These are phyloP conservation scores for Alcis repandata DNA, from an alignment of 2,888 invertebrate species.

Conservation along the genomic window DNA sequence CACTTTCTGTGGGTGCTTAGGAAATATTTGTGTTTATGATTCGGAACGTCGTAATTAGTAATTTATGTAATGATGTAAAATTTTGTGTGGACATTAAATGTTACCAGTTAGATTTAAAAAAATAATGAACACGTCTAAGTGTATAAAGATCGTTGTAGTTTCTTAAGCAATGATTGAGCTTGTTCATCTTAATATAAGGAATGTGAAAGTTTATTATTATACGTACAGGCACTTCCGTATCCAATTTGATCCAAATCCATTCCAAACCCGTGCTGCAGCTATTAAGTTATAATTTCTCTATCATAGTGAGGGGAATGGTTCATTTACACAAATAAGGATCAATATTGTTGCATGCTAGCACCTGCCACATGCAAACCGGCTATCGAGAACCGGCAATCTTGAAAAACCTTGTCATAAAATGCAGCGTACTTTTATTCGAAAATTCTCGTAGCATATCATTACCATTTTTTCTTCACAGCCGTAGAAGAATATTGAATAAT, in stretches of 20 bases:
- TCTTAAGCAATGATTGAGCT: no score
- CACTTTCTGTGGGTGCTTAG: slow-evolving; percentile 8
- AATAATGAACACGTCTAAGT: no score
- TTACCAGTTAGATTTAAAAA: neutral
- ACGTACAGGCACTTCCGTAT: no score
- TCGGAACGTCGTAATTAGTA: neutral
- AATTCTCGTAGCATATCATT: slow-evolving; percentile 25
- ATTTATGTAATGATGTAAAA: neutral
- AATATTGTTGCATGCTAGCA: slow-evolving; percentile 12
- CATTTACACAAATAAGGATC: neutral
- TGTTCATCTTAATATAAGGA: no score
- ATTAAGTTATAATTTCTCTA: no score
- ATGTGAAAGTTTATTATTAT: no score
- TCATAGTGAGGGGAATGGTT: neutral
- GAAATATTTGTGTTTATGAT: slow-evolving; percentile 24
- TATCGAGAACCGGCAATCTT: slow-evolving; percentile 2
- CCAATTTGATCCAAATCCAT: no score
- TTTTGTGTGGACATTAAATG: neutral
- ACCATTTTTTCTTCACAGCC: slow-evolving; percentile 30
- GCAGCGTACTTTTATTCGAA: slow-evolving; percentile 12
- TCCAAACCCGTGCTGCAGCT: no score
- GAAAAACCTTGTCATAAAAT: slow-evolving; percentile 17
- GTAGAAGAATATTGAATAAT: slow-evolving; percentile 44
- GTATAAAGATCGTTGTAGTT: no score
- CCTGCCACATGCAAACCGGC: slow-evolving; percentile 5